Conservation (phyloP, 1,140 invertebrate genomes). For the Drosophila nannoptera region DNA sequence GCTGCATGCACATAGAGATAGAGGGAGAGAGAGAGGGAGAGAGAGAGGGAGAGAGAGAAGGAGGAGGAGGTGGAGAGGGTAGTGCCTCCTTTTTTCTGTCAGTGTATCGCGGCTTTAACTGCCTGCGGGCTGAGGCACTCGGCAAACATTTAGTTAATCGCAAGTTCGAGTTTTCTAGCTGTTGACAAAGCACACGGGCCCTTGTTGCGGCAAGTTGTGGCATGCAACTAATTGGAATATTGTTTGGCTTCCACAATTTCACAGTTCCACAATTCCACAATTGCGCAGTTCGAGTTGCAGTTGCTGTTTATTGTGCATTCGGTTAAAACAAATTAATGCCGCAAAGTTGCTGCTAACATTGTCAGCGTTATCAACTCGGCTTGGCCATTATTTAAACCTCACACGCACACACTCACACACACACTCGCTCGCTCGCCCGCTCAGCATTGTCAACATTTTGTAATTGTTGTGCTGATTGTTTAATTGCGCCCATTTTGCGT, state of each 20-base stretch:
- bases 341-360: conserved; percentile 61
- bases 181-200: conserved; percentile 8
- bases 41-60: too few relatives aligned
- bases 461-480: conserved; percentile 76
- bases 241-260: conserved; percentile 26
- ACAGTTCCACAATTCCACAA: conserved; percentile 37
- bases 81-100: neutral
- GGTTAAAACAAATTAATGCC: conserved; percentile 66
- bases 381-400: conserved; percentile 33
- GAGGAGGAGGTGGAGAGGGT: neutral
- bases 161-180: conserved; percentile 27
- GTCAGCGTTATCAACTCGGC: conserved; percentile 66
- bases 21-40: too few relatives aligned
- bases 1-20: too few relatives aligned
- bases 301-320: conserved; percentile 58
- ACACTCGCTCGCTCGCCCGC: neutral
- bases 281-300: conserved; percentile 24
- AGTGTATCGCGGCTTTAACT: neutral
- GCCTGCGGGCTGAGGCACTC: conserved; percentile 10
- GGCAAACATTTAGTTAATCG: conserved; percentile 45
- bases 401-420: conserved; percentile 6
- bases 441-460: conserved; percentile 54
- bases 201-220: conserved; percentile 8
- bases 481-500: conserved; percentile 74
- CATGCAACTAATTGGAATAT: conserved; percentile 54